Evolutionary conservation across 2,888 invertebrate species (phyloP).

Genomic region (Brachypalpus laphriformis): DNA sequence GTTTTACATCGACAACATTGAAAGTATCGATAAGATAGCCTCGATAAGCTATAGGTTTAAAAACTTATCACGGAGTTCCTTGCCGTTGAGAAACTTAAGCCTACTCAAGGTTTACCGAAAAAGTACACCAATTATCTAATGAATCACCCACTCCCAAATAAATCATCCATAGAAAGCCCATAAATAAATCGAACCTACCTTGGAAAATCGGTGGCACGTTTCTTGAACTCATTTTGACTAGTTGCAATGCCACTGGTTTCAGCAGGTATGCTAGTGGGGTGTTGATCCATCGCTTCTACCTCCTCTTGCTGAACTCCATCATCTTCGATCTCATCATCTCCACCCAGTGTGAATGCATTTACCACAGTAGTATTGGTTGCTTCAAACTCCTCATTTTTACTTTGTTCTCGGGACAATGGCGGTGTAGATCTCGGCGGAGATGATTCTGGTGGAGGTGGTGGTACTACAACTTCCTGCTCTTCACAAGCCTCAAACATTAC

Average conservation of each 20-base stretch:
- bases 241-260: not conserved
- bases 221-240: not conserved
- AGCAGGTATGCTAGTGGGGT: not conserved
- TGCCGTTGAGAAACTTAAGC: not conserved
- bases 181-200: conserved; percentile 76
- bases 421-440: conserved; percentile 45
- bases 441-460: conserved; percentile 55
- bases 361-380: conserved; percentile 4
- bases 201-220: conserved; percentile 77
- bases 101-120: not conserved
- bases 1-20: not conserved
- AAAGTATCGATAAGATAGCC: conserved; percentile 19
- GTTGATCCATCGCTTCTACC: not conserved
- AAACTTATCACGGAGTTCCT: not conserved
- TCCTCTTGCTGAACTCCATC: not conserved
- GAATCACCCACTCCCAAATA: not conserved
- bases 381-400: conserved; percentile 6
- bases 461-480: conserved; percentile 18
- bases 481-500: not conserved
- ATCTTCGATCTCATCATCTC: not conserved
- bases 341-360: not conserved
- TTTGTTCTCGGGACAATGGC: conserved; percentile 38
- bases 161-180: not conserved
- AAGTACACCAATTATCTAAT: not conserved
- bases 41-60: not conserved